Percentiles rank a stretch among this genome's conserved stretches.
Conservation (phyloP, 2,797 vertebrate genomes). For the Kryptopterus vitreolus region DNA sequence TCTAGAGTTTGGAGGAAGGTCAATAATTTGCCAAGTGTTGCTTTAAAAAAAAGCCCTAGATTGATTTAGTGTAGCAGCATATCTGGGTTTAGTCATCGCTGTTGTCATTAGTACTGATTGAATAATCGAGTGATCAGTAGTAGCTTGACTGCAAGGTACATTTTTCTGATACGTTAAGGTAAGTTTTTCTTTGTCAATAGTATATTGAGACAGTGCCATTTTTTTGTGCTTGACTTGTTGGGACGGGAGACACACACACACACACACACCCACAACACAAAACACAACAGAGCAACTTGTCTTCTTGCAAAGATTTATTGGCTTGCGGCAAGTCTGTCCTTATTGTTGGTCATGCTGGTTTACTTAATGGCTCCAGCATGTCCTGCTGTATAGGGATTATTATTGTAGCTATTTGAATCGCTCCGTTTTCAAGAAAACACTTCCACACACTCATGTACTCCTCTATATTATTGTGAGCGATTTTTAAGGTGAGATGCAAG, state of each 20-base stretch:
- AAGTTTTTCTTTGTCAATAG: neutral
- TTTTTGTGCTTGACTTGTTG: slow-evolving; percentile 61
- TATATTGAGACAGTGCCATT: slow-evolving; percentile 50
- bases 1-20: too few relatives aligned
- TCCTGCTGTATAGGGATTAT: slow-evolving; percentile 17
- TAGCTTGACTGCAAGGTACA: neutral
- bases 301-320: slow-evolving; percentile 31
- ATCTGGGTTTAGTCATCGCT: neutral
- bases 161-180: neutral
- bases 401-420: neutral
- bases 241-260: slow-evolving; percentile 29
- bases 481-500: neutral
- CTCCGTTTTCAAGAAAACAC: neutral
- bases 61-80: neutral
- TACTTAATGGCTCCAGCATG: slow-evolving; percentile 49
- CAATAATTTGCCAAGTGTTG: neutral
- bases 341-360: slow-evolving; percentile 60
- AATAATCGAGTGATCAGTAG: too few relatives aligned
- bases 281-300: slow-evolving; percentile 40
- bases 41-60: neutral
- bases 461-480: neutral
- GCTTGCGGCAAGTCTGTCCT: slow-evolving; percentile 41
- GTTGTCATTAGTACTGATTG: neutral
- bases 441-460: neutral
- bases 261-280: neutral